Base-by-base conservation (phyloP, 1,140 invertebrate genomes). In the Sarcophaga peregrina region DNA sequence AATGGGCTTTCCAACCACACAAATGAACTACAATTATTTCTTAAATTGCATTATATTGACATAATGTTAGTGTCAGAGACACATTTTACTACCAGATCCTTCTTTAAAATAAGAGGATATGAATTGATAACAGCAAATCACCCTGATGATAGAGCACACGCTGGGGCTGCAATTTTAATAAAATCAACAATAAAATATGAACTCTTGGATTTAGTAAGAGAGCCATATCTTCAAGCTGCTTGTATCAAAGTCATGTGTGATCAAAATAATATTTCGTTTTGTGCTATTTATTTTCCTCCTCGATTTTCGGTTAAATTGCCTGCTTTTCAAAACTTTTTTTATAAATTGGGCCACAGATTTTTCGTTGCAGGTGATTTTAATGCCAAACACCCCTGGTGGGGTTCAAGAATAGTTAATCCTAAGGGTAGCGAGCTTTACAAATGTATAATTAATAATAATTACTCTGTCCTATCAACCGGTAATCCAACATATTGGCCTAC, bases 311-410 rank as follows among this genome's bases (percentile, higher is more conserved):
- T 83, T 10, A 83, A 73, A 80, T 54, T 37, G 83, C 46, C 45
- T 87, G 10, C 46, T 90, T 1, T 91, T 86, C 75, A 62, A 52
- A 83, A 13, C 88, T 87, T 78, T 87, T 91, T 80, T 82, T n/a
- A 85, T 37, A 84, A 82, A 11, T 82, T 92, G 17, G 89, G 90
- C 5, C 74, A 82, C 10, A 84, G n/a, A n/a, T n/a, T n/a, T n/a
- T n/a, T n/a, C n/a, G n/a, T n/a, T n/a, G n/a, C n/a, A n/a, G n/a
- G n/a, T n/a, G n/a, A n/a, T n/a, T n/a, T n/a, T n/a, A n/a, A n/a
- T n/a, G n/a, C n/a, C n/a, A n/a, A n/a, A n/a, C n/a, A n/a, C n/a
- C n/a, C n/a, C n/a, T n/a, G n/a, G n/a, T 82, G 45, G 81, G 81
- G 81, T 10, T 82, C 20, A 10, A 25, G 81, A 17, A n/a, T 82